Conservation (phyloP, 2,113 vertebrate species). For the Dendropsophus ebraccatus region DNA sequence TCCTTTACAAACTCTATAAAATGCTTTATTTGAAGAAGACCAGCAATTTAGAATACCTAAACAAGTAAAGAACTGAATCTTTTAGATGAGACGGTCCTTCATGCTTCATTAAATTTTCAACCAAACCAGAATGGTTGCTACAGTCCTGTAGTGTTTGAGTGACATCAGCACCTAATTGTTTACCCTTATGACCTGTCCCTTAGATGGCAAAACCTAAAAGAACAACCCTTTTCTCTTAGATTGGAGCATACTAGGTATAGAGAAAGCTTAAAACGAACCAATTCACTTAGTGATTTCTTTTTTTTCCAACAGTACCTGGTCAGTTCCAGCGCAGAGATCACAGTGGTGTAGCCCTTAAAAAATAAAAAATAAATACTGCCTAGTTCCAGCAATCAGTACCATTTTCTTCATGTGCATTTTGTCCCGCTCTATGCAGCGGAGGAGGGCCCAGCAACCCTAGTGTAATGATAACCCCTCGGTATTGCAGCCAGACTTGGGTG, state of each 20-base stretch:
- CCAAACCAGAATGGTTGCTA: neutral
- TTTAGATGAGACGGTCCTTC: neutral
- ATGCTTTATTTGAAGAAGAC: neutral
- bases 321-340: too few species aligned
- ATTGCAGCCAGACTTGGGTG: too few species aligned
- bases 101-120: neutral
- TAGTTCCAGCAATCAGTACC: too few species aligned
- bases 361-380: too few species aligned
- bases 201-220: neutral
- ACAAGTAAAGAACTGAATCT: neutral
- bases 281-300: too few species aligned
- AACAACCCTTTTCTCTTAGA: neutral
- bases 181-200: neutral
- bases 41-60: neutral
- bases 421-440: too few species aligned
- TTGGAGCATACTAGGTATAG: neutral
- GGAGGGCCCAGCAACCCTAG: too few species aligned
- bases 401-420: too few species aligned
- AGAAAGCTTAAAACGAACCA: neutral
- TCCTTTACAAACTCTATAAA: neutral
- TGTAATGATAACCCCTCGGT: too few species aligned
- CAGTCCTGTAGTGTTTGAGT: neutral
- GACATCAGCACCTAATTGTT: neutral
- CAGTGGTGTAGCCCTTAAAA: too few species aligned
- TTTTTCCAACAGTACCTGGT: too few species aligned